Evolutionary conservation across 2,797 vertebrate species (phyloP).

Genomic region (Danio jaintianensis): DNA sequence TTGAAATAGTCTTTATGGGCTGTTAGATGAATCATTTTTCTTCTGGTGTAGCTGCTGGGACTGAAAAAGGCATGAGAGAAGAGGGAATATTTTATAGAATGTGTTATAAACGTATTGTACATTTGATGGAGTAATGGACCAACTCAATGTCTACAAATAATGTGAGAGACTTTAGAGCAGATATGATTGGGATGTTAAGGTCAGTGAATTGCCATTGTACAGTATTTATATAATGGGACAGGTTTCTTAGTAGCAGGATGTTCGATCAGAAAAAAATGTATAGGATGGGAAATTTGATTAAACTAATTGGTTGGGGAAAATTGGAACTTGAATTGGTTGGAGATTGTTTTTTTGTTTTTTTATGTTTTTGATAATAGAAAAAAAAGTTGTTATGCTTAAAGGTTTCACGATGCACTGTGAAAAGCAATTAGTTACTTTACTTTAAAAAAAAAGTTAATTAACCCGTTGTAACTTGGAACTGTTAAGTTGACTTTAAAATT

Average conservation of each 20-base stretch:
- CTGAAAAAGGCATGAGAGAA: slow-evolving; percentile 7
- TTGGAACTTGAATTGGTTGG: too few relatives aligned
- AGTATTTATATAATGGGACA: neutral
- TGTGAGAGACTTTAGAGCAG: neutral
- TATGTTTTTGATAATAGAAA: too few relatives aligned
- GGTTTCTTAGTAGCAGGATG: neutral
- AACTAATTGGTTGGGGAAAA: neutral
- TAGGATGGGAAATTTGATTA: neutral
- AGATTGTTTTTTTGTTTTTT: too few relatives aligned
- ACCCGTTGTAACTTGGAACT: too few relatives aligned
- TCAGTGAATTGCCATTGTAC: neutral
- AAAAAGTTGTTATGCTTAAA: too few relatives aligned
- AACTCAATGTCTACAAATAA: slow-evolving; percentile 4
- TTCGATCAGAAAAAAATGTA: neutral
- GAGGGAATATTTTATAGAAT: slow-evolving; percentile 13
- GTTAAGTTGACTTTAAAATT: too few relatives aligned
- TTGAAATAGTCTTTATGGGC: too few relatives aligned
- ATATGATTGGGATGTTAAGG: slow-evolving; percentile 6
- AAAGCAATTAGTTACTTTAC: too few relatives aligned
- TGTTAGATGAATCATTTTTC: neutral
- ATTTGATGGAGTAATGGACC: neutral
- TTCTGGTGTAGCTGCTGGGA: neutral
- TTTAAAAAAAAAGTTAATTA: too few relatives aligned
- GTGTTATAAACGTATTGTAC: neutral
- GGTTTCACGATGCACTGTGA: too few relatives aligned